Evolutionary conservation across 1,140 invertebrate genomes (phyloP), one percentile per base, ranked within the genome.

Genomic region (Mactra quadrangularis): DNA sequence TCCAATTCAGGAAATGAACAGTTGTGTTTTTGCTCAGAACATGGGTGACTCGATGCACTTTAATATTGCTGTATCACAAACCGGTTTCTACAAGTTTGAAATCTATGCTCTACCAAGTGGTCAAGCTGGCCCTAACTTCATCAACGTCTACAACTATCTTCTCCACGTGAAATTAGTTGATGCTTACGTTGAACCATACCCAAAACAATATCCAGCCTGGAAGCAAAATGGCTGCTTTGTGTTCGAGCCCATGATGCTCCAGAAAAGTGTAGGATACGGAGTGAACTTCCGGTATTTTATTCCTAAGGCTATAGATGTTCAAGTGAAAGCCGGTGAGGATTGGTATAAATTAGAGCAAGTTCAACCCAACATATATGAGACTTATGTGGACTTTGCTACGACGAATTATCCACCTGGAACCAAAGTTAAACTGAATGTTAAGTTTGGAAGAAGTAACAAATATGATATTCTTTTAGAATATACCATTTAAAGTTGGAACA

Each of bases 81-180:
- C 87, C 3, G 92, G 92, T 9, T 90, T 91, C 75, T 93, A 92
- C 83, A 93, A 93, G 79, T 90, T 93, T 52, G 91, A 93, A 84
- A 89, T 93, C 25, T 93, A 90, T 78, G 92, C 92, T n/a, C 85
- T 92, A 47, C 92, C 92, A 0, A 81, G 82, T 50, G 82, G 85
- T 53, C 90, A 93, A 68, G 89, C 90, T 4, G 90, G 90, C 55
- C 91, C 92, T 15, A 87, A 88, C 25, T 88, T 93, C 83, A 89
- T 92, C 25, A 91, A 92, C n/a, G 92, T 93, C 0, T 93, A 81
- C 86, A 93, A 93, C 81, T 93, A 93, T 77, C 66, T 93, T 25
- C 85, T 93, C 35, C 85, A 92, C 82, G 86, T 84, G 35, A 87
- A 68, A 76, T 82, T 75, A n/a, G 57, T 82, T 22, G 83, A 87